Evolutionary conservation across 2,797 vertebrate genomes (phyloP).

Genomic region (Falco naumanni): DNA sequence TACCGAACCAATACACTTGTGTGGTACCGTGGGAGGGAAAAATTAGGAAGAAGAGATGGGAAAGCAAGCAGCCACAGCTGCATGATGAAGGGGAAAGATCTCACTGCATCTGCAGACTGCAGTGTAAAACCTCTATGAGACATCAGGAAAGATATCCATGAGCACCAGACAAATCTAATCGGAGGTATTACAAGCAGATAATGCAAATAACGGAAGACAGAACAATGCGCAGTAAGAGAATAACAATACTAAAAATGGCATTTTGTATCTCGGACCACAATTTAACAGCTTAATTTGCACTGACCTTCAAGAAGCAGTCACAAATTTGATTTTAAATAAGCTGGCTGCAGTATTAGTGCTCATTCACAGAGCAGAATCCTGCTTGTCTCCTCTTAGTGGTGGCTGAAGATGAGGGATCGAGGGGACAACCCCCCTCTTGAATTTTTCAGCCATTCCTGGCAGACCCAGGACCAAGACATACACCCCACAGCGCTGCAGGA

Average conservation of each 20-base stretch:
- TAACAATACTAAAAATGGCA: not conserved
- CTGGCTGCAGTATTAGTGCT: not conserved
- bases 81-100: not conserved
- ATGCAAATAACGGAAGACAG: slow-evolving; percentile 12
- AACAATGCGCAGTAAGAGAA: not conserved
- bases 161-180: slow-evolving; percentile 36
- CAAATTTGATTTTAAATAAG: slow-evolving; percentile 11
- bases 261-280: not conserved
- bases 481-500: not conserved
- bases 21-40: not conserved
- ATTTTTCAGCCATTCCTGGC: not conserved
- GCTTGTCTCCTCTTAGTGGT: rapidly evolving
- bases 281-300: not conserved
- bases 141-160: not conserved
- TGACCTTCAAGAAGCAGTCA: not conserved
- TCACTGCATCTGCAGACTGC: not conserved
- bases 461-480: not conserved
- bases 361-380: not conserved
- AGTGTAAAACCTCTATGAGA: not conserved
- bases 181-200: slow-evolving; percentile 15
- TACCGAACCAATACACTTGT: not conserved
- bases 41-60: not conserved
- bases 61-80: not conserved
- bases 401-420: not conserved
- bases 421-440: not conserved